Conservation (phyloP, 2,888 invertebrate genomes). For the Oxyteleia sp. region DNA sequence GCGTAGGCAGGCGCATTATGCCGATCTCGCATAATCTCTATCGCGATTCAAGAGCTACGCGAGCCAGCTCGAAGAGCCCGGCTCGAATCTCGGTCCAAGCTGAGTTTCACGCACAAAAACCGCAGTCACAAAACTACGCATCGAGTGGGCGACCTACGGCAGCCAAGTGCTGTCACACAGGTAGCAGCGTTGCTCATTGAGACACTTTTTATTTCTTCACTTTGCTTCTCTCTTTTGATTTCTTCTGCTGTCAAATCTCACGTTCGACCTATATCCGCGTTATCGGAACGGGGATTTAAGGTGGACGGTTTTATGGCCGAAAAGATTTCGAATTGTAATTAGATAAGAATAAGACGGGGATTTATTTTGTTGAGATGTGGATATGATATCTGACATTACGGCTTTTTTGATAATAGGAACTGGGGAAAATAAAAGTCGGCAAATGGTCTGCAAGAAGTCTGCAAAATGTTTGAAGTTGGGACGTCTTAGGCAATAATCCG, state of each 20-base stretch:
- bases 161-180: slow-evolving; percentile 65
- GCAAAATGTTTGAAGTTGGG: no score
- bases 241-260: slow-evolving; percentile 33
- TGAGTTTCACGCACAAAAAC: slow-evolving; percentile 51
- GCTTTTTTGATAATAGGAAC: no score
- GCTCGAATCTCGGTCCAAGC: slow-evolving; percentile 2
- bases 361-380: slow-evolving; percentile 14
- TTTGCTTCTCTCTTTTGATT: slow-evolving; percentile 15
- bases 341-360: slow-evolving; percentile 29
- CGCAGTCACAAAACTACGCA: slow-evolving; percentile 48
- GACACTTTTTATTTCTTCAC: slow-evolving; percentile 16
- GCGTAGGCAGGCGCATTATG: slow-evolving; percentile 53
- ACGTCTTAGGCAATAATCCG: no score
- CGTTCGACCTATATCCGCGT: slow-evolving; percentile 37
- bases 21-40: slow-evolving; percentile 77
- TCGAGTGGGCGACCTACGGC: slow-evolving; percentile 48
- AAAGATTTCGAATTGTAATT: slow-evolving; percentile 38
- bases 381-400: slow-evolving; percentile 1
- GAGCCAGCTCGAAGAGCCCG: slow-evolving; percentile 29
- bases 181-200: slow-evolving; percentile 49
- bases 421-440: no score
- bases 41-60: slow-evolving; percentile 57
- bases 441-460: no score
- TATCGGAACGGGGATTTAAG: slow-evolving; percentile 25
- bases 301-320: slow-evolving; percentile 26